Base-by-base conservation (phyloP, 2,113 vertebrate genomes). In the Alces alces region DNA sequence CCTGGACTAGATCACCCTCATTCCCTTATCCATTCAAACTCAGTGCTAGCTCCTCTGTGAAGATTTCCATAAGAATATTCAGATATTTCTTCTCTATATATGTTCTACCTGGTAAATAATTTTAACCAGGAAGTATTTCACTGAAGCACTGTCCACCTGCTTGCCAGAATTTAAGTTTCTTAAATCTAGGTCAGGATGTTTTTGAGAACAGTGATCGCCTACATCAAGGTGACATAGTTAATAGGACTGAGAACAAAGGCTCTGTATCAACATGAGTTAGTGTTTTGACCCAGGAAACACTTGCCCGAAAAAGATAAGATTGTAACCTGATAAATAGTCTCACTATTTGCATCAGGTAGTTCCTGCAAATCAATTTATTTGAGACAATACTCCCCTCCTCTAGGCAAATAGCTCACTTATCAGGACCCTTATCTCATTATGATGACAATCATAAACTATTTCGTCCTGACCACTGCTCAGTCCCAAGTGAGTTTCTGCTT, bases 291-390 rank as follows among this genome's bases (percentile, higher is more conserved):
- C 10, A 9, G 58, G 43, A 87, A 94, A 85, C 23, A 89, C 90
- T 96, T 96, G 28, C 47, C 66, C n/a, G 39, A 90, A 89, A 93
- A 82, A 95, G 91, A 79, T 73, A 94, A 93, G 89, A 73, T 12
- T 66, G 39, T 60, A 93, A 92, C 58, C 52, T 27, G 90, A 92
- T 87, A 98, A 76, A 70, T 66, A 82, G 79, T n/a, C 86, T 64
- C 36, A 76, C 25, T 97, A 15, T 94, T 90, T 88, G 39, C 17
- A 10, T 94, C 16, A 30, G 30, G 39, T 64, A 76, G 92, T 90
- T 88, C 23, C 45, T 76, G 85, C 6, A 90, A 64, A 85, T 91
- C 21, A 27, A 27, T 92, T 96, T 93, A 85, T 96, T 80, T 97
- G 80, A 91, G 52, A 92, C 54, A 86, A 93, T 3, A 58, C 10